A percentile compares a stretch with the other conserved stretches of the same genome.
These are phyloP conservation scores for Xylocampa areola DNA, from an alignment of 2,888 invertebrate genomes.

Conservation along the genomic window DNA sequence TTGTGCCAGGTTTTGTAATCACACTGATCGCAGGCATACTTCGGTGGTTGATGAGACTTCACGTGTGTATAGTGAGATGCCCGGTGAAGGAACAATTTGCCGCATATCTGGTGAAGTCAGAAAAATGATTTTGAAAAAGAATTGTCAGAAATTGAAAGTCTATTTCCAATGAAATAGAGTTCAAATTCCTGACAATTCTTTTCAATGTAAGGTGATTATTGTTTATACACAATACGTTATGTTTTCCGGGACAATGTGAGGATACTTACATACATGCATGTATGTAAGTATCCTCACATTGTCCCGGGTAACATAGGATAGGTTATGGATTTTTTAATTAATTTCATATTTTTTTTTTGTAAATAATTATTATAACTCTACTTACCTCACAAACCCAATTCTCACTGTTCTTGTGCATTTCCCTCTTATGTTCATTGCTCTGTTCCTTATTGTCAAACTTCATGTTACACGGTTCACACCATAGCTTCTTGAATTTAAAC, in stretches of 20 bases:
- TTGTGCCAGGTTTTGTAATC: constrained; percentile 73
- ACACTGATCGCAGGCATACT: constrained; percentile 69
- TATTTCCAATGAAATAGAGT: too few species aligned
- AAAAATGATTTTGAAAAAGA: neutral
- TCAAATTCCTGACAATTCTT: too few species aligned
- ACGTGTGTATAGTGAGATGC: constrained; percentile 69
- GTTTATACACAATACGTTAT: too few species aligned
- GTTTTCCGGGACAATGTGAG: too few species aligned
- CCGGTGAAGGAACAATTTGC: constrained; percentile 68
- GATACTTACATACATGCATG: too few species aligned
- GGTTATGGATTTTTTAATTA: too few species aligned
- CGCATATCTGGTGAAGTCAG: constrained; percentile 67
- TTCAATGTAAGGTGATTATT: too few species aligned
- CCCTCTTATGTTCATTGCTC: constrained; percentile 62
- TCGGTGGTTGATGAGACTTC: constrained; percentile 68
- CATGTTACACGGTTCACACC: constrained; percentile 59
- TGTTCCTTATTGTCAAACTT: constrained; percentile 64
- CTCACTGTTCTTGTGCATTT: constrained; percentile 58
- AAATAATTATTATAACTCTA: neutral
- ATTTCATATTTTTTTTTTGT: too few species aligned
- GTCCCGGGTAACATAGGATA: too few species aligned
- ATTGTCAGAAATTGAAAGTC: too few species aligned
- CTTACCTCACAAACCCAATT: constrained; percentile 71
- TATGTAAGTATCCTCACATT: too few species aligned
- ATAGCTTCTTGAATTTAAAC: constrained; percentile 42